Evolutionary conservation across 2,888 invertebrate species (phyloP), one percentile per base, ranked within the genome.

Genomic region (Lepidocyrtinus sp.): DNA sequence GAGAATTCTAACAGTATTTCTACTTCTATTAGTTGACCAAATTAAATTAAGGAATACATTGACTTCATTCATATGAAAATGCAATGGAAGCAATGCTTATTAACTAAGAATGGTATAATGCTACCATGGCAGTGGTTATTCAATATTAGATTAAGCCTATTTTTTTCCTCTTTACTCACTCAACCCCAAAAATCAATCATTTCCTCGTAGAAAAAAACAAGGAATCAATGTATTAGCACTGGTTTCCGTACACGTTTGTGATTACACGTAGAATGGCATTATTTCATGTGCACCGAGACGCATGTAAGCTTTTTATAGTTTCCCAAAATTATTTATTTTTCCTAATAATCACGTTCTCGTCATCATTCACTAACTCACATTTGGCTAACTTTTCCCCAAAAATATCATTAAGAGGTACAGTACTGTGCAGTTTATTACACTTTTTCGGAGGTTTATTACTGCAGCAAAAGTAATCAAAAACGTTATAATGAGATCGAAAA

Each of bases 401-500:
- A 12, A 50, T n/a, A 50, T 50, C 50, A 50, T 50, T 50, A 50
- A 50, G 50, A 50, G 36, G 50, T 50, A 50, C 50, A 17, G 50
- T 17, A 50, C 15, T 50, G n/a, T n/a, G 50, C 50, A 50, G 50
- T 50, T 50, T 50, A 50, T 50, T 7, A 50, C 50, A 50, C 36
- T 36, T 12, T 36, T 36, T 36, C 36, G 12, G 5, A 36, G 12
- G 24, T 78, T 78, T 78, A 78, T 78, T 78, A 78, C 78, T 78
- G 78, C 78, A 72, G 73, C 78, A 78, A 73, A 78, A 77, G 61
- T 78, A 67, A 73, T 67, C 50, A 72, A n/a, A 50, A 50, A 15
- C 50, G 17, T 50, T 50, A 50, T 50, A 50, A 50, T 50, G 50
- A 50, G 12, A 50, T 50, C 17, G 50, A 17, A 7, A n/a, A 50